These are phyloP conservation scores for Bombus turneri DNA, from an alignment of 1,140 invertebrate genomes.

Conservation along the genomic window DNA sequence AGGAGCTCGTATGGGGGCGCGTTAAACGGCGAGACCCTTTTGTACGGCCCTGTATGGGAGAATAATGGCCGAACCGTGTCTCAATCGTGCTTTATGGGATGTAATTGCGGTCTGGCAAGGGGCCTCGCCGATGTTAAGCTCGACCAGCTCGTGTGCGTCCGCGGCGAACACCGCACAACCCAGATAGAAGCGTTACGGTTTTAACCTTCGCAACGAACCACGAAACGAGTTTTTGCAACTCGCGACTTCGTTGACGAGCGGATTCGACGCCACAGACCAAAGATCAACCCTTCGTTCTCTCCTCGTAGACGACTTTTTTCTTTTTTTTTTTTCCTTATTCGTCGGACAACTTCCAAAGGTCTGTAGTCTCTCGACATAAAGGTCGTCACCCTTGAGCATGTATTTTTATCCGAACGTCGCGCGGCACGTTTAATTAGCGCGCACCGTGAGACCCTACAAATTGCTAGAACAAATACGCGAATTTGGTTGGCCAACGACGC, in stretches of 20 bases:
- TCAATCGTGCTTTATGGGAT: conserved; percentile 80
- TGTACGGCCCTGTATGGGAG: conserved; percentile 74
- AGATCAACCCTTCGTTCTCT: background rate
- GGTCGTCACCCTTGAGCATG: conserved; percentile 19
- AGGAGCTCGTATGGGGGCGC: conserved; percentile 41
- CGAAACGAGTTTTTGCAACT: conserved; percentile 67
- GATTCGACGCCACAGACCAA: background rate
- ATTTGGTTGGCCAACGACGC: background rate
- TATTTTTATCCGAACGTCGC: conserved; percentile 17
- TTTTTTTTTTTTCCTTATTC: background rate
- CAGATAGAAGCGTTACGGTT: conserved; percentile 72
- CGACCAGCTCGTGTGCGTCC: conserved; percentile 36
- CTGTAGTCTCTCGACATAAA: too few species aligned
- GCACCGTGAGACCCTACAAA: conserved; percentile 3
- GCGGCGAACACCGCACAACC: conserved; percentile 11
- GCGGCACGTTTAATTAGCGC: conserved; percentile 20
- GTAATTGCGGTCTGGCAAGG: conserved; percentile 78
- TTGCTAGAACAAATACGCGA: conserved; percentile 13
- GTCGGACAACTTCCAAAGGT: background rate
- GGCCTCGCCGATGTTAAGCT: conserved; percentile 73
- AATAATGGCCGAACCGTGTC: conserved; percentile 80
- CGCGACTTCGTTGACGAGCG: conserved; percentile 2
- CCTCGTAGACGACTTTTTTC: background rate
- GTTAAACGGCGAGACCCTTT: conserved; percentile 68
- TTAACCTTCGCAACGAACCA: conserved; percentile 73